Evolutionary conservation across 2,113 vertebrate genomes (phyloP).

Genomic region (Phyllopteryx taeniolatus): DNA sequence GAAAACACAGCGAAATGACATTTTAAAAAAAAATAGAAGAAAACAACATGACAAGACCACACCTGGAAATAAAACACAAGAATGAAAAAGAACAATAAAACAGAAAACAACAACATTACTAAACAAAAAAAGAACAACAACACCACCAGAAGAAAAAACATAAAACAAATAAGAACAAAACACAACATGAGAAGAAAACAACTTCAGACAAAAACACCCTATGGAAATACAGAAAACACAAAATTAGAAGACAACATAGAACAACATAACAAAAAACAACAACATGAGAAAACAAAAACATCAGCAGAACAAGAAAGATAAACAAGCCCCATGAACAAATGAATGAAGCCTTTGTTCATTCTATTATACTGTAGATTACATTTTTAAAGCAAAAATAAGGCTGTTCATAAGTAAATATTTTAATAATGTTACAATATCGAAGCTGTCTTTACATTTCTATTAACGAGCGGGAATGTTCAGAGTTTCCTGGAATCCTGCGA

Average conservation of each 20-base stretch:
- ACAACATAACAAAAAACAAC: background rate
- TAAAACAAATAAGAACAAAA: background rate
- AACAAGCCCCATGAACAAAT: too few species aligned
- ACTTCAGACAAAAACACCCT: too few species aligned
- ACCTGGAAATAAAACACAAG: background rate
- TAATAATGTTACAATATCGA: background rate
- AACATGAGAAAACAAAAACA: too few species aligned
- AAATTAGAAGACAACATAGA: background rate
- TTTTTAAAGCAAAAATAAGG: background rate
- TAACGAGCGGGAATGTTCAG: conserved; percentile 69
- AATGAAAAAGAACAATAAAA: background rate
- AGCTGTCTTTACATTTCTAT: background rate
- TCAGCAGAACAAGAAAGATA: too few species aligned
- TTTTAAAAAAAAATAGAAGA: too few species aligned
- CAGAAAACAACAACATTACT: background rate
- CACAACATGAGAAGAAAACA: too few species aligned
- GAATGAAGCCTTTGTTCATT: too few species aligned
- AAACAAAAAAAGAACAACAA: background rate
- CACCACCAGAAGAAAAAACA: background rate
- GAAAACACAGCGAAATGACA: background rate
- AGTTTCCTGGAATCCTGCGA: conserved; percentile 78
- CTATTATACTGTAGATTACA: too few species aligned
- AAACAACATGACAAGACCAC: background rate
- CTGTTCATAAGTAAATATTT: background rate
- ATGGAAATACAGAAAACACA: background rate